Conservation (phyloP, 2,888 invertebrate species). For the Nymphalis c-album region DNA sequence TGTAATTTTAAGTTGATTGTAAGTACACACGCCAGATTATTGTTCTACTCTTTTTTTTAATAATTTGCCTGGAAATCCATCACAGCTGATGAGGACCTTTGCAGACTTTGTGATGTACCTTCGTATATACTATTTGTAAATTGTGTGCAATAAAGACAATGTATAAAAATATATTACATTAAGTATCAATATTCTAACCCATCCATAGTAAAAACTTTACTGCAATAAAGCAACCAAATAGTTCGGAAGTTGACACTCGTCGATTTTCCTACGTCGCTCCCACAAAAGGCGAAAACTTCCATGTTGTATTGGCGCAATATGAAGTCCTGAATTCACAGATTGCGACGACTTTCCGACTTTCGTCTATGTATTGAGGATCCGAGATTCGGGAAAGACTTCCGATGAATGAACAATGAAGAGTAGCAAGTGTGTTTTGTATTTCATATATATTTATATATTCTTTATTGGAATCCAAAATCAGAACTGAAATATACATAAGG, state of each 20-base stretch:
- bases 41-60: too few relatives aligned
- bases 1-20: too few relatives aligned
- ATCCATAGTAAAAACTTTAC: conserved; percentile 2
- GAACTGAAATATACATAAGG: background rate
- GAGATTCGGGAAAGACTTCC: background rate
- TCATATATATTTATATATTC: background rate
- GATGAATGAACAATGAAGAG: conserved; percentile 8
- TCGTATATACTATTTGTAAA: too few relatives aligned
- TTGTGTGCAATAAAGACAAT: too few relatives aligned
- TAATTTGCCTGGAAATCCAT: too few relatives aligned
- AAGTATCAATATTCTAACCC: background rate
- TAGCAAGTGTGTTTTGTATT: background rate
- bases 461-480: too few relatives aligned
- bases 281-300: conserved; percentile 8
- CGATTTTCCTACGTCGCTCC: conserved; percentile 4
- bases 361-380: background rate
- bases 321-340: conserved; percentile 12
- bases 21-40: too few relatives aligned
- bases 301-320: conserved; percentile 1
- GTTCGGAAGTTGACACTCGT: conserved; percentile 7
- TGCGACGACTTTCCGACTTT: conserved; percentile 8
- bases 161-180: background rate
- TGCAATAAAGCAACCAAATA: background rate
- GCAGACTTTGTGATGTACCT: too few relatives aligned
- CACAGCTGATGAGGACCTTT: too few relatives aligned